Conservation (phyloP, 1,140 invertebrate genomes). For the Pachypsylla venusta region DNA sequence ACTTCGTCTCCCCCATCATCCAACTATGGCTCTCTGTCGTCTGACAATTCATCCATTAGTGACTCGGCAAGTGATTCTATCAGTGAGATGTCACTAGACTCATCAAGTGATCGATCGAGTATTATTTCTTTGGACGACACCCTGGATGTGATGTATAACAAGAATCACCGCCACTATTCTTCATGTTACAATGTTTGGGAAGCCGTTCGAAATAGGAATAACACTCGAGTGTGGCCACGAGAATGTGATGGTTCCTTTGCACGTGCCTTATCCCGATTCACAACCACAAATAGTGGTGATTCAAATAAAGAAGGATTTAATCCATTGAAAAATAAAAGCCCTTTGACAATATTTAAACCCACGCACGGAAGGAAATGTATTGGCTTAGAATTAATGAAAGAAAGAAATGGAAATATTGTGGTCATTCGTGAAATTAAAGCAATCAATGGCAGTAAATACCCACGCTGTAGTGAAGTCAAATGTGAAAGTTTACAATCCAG, state of each 20-base stretch:
- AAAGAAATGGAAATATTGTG: constrained; percentile 33
- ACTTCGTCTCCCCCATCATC: constrained; percentile 17
- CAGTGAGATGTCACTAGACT: constrained; percentile 41
- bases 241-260: constrained; percentile 36
- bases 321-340: constrained; percentile 12
- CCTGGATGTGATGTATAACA: constrained; percentile 30
- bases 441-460: constrained; percentile 36
- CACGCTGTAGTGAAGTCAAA: constrained; percentile 38
- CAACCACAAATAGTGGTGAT: constrained; percentile 26
- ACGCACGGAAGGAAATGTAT: constrained; percentile 16
- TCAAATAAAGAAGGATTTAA: constrained; percentile 29
- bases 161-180: constrained; percentile 20
- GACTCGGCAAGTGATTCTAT: constrained; percentile 38
- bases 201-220: constrained; percentile 27
- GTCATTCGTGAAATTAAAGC: constrained; percentile 37
- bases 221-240: constrained; percentile 30
- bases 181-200: constrained; percentile 27
- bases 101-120: constrained; percentile 39
- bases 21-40: constrained; percentile 20
- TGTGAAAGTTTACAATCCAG: constrained; percentile 38
- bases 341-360: constrained; percentile 20
- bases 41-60: constrained; percentile 31
- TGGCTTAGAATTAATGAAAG: constrained; percentile 22
- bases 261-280: constrained; percentile 35
- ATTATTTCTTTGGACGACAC: constrained; percentile 39